These are phyloP conservation scores for Meganola albula DNA, from an alignment of 2,888 invertebrate species.

Conservation along the genomic window DNA sequence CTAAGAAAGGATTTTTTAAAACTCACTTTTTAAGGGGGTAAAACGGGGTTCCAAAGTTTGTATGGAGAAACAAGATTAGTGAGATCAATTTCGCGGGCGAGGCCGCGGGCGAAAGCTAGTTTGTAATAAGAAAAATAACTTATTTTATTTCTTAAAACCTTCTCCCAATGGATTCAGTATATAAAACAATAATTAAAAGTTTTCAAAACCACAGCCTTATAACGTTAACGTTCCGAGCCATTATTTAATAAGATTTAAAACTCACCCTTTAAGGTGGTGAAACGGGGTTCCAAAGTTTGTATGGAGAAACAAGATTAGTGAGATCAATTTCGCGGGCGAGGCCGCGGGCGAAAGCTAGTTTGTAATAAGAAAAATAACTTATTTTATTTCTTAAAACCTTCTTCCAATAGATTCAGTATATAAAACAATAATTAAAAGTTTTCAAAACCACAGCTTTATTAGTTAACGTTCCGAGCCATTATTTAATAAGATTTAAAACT, in stretches of 20 bases:
- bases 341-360: too few species aligned
- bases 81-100: too few species aligned
- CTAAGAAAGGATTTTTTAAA: too few species aligned
- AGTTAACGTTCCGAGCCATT: constrained; percentile 18
- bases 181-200: constrained; percentile 11
- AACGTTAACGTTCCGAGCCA: constrained; percentile 19
- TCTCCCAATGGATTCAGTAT: neutral
- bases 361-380: neutral
- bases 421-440: constrained; percentile 12
- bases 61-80: too few species aligned
- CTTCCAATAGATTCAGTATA: neutral
- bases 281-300: constrained; percentile 22
- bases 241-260: constrained; percentile 33
- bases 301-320: too few species aligned
- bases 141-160: neutral
- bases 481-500: constrained; percentile 23
- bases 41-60: too few species aligned
- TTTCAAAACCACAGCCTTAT: constrained; percentile 17
- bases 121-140: neutral
- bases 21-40: too few species aligned
- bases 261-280: constrained; percentile 27
- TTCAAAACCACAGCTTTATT: constrained; percentile 17
- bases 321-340: too few species aligned
- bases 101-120: too few species aligned
- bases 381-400: neutral